Conservation (phyloP, 2,888 invertebrate species). For the Drosophila testacea region DNA sequence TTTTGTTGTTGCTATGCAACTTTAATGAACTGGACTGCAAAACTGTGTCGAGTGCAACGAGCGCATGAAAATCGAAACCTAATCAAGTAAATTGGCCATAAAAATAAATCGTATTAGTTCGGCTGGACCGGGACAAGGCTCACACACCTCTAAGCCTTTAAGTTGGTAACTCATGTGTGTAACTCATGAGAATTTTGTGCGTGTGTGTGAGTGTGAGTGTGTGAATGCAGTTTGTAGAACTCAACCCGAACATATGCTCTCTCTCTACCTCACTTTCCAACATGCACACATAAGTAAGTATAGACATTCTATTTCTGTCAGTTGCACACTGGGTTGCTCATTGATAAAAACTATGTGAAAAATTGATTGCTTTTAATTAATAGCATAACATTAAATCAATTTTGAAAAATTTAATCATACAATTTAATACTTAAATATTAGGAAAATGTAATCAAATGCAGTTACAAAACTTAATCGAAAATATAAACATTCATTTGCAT, state of each 20-base stretch:
- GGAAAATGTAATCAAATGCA: neutral
- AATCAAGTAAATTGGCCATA: conserved; percentile 81
- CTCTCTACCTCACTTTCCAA: conserved; percentile 8
- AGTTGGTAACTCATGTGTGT: conserved; percentile 64
- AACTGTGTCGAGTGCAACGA: conserved; percentile 52
- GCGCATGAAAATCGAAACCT: conserved; percentile 77
- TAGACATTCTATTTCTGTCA: conserved; percentile 7
- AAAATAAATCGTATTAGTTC: conserved; percentile 79
- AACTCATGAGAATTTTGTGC: conserved; percentile 7
- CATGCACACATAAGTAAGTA: conserved; percentile 4
- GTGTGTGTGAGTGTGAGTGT: conserved; percentile 15
- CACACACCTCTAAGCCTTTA: conserved; percentile 69
- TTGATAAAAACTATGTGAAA: neutral
- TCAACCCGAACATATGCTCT: neutral
- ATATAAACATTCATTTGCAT: no score
- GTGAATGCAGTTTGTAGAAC: conserved; percentile 33
- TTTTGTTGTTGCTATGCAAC: conserved; percentile 48
- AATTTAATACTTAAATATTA: neutral
- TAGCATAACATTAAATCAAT: no score
- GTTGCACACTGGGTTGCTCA: conserved; percentile 43
- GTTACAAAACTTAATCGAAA: no score
- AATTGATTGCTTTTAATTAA: neutral
- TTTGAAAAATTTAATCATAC: no score
- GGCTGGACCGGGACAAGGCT: conserved; percentile 21
- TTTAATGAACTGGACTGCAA: conserved; percentile 58